Conservation (phyloP, 2,113 vertebrate genomes). For the Rhadina sibilatrix region DNA sequence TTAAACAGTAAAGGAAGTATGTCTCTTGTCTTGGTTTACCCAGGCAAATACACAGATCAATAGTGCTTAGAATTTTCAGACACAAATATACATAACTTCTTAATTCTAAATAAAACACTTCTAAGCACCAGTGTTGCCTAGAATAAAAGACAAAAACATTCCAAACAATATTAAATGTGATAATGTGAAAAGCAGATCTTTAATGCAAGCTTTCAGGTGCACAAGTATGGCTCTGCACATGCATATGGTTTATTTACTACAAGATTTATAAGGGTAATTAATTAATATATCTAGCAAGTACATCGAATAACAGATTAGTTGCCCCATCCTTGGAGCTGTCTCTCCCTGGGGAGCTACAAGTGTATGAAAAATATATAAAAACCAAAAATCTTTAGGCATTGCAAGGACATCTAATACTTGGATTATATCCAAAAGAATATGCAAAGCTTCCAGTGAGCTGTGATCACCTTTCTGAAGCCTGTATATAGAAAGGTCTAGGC, state of each 20-base stretch:
- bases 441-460: background rate
- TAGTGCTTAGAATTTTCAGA: conserved; percentile 54
- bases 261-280: background rate
- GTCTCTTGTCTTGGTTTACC: conserved; percentile 50
- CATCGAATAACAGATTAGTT: background rate
- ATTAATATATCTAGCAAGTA: too few species aligned
- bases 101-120: conserved; percentile 56
- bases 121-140: background rate
- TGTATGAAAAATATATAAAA: background rate
- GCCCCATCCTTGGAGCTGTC: background rate
- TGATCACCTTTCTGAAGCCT: background rate
- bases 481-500: background rate
- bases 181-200: background rate
- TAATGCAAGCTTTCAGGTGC: background rate
- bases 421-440: background rate
- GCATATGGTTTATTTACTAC: rapidly evolving
- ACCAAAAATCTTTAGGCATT: background rate
- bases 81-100: conserved; percentile 50
- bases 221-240: background rate
- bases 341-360: background rate
- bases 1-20: conserved; percentile 25
- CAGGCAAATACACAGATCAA: conserved; percentile 53
- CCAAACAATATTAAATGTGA: background rate
- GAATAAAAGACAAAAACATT: background rate
- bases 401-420: conserved; percentile 15